A percentile compares a stretch with the other conserved stretches of the same genome.
Evolutionary conservation across 2,113 vertebrate species (phyloP).

Genomic region (Myanophis thanlyinensis): DNA sequence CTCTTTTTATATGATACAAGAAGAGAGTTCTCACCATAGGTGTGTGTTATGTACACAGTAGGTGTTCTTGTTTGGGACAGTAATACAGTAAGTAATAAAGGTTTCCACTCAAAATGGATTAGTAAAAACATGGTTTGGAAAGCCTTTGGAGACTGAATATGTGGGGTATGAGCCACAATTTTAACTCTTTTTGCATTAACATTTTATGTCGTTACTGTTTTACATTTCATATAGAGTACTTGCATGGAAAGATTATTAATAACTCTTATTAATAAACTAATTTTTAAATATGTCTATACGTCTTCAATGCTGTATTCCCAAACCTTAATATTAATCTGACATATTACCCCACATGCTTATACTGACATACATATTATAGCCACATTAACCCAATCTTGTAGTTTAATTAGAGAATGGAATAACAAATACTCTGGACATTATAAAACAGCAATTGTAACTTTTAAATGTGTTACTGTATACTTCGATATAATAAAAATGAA

Average conservation of each 20-base stretch:
- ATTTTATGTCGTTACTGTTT: not conserved
- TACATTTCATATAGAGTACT: not conserved
- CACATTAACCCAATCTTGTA: not conserved
- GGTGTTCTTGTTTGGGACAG: not conserved
- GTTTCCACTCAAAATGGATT: not conserved
- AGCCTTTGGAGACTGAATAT: not conserved
- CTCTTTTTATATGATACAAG: not conserved
- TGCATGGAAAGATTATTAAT: not conserved
- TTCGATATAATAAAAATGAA: not conserved
- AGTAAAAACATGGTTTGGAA: not conserved
- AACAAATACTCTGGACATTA: not conserved
- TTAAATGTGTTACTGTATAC: not conserved
- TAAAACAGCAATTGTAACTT: not conserved
- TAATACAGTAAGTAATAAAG: not conserved
- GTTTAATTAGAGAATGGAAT: not conserved
- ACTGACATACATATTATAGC: not conserved
- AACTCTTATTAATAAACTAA: not conserved
- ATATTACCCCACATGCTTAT: not conserved
- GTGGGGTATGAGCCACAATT: not conserved
- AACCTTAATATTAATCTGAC: not conserved
- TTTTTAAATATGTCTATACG: not conserved
- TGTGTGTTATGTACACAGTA: not conserved
- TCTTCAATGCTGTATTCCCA: not conserved
- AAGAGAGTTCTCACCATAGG: not conserved
- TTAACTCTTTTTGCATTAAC: not conserved